A percentile compares a stretch with the other conserved stretches of the same genome.
These are phyloP conservation scores for Ispidina lecontei DNA, from an alignment of 2,797 vertebrate species.

Conservation along the genomic window DNA sequence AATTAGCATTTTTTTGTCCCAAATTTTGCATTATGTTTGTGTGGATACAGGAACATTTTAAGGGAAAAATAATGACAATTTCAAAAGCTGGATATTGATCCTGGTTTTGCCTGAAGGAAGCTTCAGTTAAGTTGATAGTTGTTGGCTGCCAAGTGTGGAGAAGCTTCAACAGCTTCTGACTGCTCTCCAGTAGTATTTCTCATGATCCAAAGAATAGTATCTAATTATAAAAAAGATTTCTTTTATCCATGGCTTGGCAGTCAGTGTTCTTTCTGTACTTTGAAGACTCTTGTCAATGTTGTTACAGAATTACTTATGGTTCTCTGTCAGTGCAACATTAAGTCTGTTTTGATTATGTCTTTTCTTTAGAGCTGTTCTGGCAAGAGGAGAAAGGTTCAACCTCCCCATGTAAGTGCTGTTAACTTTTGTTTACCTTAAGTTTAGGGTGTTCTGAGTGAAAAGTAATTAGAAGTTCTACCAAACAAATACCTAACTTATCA, in stretches of 20 bases:
- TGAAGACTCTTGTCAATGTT: not conserved
- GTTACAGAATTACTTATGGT: constrained; percentile 3
- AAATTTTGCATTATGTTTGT: not conserved
- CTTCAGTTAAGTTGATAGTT: constrained; percentile 9
- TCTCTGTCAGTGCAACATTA: constrained; percentile 1
- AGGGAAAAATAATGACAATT: not conserved
- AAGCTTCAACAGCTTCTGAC: constrained; percentile 24
- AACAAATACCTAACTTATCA: not conserved
- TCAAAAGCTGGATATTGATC: not conserved
- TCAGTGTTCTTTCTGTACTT: not conserved
- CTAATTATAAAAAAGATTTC: constrained; percentile 9
- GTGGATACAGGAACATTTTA: not conserved
- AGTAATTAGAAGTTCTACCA: not conserved
- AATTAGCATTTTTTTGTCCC: not conserved
- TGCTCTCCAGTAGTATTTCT: constrained; percentile 21
- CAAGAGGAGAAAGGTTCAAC: constrained; percentile 88
- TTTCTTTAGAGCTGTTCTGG: constrained; percentile 85
- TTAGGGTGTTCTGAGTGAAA: constrained; percentile 5
- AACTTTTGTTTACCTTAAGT: constrained; percentile 1
- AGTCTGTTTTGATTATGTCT: constrained; percentile 23
- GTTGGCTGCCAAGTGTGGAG: not conserved
- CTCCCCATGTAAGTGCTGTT: constrained; percentile 83
- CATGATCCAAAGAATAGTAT: constrained; percentile 4
- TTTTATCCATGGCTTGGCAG: not conserved
- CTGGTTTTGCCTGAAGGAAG: constrained; percentile 9